A percentile compares a stretch with the other conserved stretches of the same genome.
Conservation (phyloP, 2,888 invertebrate genomes). For the Autographa gamma region DNA sequence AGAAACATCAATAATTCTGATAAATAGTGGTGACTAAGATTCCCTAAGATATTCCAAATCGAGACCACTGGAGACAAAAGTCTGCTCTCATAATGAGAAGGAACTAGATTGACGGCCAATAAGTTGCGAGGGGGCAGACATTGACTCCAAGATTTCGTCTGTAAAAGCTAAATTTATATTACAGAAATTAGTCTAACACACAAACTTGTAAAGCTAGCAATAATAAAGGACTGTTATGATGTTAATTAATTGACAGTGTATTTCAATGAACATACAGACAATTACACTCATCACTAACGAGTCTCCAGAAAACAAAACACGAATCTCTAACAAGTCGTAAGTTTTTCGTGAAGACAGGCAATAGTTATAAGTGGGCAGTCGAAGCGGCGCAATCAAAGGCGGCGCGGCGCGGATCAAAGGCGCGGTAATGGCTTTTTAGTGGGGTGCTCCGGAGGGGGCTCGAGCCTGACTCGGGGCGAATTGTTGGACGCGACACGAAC, state of each 20-base stretch:
- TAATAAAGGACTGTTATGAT: neutral
- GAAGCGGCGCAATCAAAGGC: conserved; percentile 82
- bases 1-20: neutral
- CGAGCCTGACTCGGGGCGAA: conserved; percentile 73
- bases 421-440: conserved; percentile 84
- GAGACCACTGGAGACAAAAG: no score
- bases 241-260: neutral
- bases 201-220: neutral
- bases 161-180: neutral
- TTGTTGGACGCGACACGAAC: conserved; percentile 44
- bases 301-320: conserved; percentile 30
- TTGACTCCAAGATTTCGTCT: neutral
- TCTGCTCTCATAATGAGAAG: no score
- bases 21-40: neutral
- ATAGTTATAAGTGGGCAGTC: conserved; percentile 82
- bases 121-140: no score
- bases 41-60: no score
- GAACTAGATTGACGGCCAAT: no score
- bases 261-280: neutral
- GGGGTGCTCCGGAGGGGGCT: conserved; percentile 64
- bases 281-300: conserved; percentile 11
- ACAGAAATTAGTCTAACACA: no score
- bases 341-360: conserved; percentile 61
- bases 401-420: conserved; percentile 82
- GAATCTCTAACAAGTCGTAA: conserved; percentile 33